Evolutionary conservation across 2,797 vertebrate genomes (phyloP).

Genomic region (Luscinia megarhynchos): DNA sequence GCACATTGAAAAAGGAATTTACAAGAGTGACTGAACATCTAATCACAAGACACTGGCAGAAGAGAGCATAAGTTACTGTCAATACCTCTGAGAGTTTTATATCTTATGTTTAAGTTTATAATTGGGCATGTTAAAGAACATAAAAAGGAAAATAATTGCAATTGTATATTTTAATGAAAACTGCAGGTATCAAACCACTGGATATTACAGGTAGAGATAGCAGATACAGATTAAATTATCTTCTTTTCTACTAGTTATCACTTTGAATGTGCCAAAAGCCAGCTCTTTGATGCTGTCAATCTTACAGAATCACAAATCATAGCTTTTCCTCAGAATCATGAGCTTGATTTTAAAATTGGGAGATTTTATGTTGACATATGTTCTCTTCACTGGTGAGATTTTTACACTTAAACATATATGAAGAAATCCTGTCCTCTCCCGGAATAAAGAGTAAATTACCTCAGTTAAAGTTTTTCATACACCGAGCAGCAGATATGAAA

Average conservation of each 20-base stretch:
- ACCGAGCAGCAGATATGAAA: not conserved
- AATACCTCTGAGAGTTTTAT: not conserved
- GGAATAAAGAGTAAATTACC: not conserved
- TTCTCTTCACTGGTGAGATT: not conserved
- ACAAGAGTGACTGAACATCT: not conserved
- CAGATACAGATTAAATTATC: not conserved
- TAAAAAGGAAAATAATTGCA: not conserved
- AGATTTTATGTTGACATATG: not conserved
- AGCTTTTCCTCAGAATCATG: not conserved
- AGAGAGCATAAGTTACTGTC: not conserved
- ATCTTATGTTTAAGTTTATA: not conserved
- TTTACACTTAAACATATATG: not conserved
- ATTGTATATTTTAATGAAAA: not conserved
- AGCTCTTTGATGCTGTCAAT: not conserved
- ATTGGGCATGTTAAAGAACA: not conserved
- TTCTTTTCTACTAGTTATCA: not conserved
- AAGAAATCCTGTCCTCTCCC: not conserved
- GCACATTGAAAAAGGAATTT: not conserved
- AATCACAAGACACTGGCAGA: not conserved
- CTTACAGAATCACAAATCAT: not conserved
- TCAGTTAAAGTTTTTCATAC: not conserved
- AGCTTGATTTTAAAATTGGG: not conserved
- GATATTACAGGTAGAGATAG: not conserved
- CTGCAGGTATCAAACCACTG: not conserved
- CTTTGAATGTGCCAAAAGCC: not conserved